Evolutionary conservation across 2,113 vertebrate species (phyloP), one percentile per base, ranked within the genome.

Genomic region (Malurus alboscapulatus): DNA sequence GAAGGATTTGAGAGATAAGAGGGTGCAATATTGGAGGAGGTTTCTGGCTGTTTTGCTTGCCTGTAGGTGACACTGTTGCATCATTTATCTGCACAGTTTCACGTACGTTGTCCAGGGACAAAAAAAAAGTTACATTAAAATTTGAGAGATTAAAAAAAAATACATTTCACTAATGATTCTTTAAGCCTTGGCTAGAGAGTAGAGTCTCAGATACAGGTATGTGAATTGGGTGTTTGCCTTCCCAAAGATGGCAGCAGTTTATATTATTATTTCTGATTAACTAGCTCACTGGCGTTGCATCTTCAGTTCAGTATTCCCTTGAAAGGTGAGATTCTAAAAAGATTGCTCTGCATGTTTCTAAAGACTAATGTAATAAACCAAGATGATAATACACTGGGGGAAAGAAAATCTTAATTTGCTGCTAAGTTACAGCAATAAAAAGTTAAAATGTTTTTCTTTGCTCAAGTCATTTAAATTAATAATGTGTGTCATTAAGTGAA

Each of bases 41-140:
- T 42, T 48, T 93, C 85, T 93, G 82, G 19, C 79, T 84, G 89
- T 59, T 85, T 87, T 54, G 24, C 47, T 68, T 94, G 97, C 98
- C 98, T 98, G 97, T 97, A 98, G 97, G 97, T 98, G 98, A 97
- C 98, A 97, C 97, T 98, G 97, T 97, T 97, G 97, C 73, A 73
- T 97, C 96, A 96, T 85, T 97, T 96, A 97, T 97, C 92, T 89
- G 75, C 87, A 66, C 14, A 2, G 90, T 95, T 93, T 87, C 78
- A 73, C 40, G 5, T 92, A 50, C 94, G 94, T 96, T 97, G 96
- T 97, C 97, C 88, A 90, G 93, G 94, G 96, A 96, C 96, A 80
- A 84, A 95, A 92, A 96, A 92, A 76, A 84, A 74, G 32, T 45
- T 80, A 67, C 36, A 80, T 85, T 88, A 79, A 67, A 88, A 95